Base-by-base conservation (phyloP, 2,888 invertebrate species). In the Chloroclysta siterata region DNA sequence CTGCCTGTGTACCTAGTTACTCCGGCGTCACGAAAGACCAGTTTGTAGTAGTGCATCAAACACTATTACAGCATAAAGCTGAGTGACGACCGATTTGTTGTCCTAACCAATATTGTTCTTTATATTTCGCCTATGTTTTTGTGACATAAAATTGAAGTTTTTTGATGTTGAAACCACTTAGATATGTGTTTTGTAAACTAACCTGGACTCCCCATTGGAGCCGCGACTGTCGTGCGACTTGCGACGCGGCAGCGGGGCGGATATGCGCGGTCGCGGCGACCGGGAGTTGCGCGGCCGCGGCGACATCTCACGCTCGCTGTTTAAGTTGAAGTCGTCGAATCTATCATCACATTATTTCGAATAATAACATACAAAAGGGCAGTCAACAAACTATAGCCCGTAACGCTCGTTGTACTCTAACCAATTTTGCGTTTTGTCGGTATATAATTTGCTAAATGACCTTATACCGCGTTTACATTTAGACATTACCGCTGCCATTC, bases 291-390 rank as follows among this genome's bases (percentile, higher is more conserved):
- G 83, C 5, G 76, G 77, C 65, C 84, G 85, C 44, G 92, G 91
- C 51, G 92, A 86, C 5, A 81, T 75, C 74, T 91, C 93, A 14
- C 90, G 89, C 79, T 93, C 93, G 75, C 93, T 93, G 77, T 93
- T 93, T 80, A 93, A 75, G 76, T 92, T 92, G 83, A 93, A 93
- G 75, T 93, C 93, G 77, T 93, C 93, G 75, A 89, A 93, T 81
- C 93, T 93, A 80, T 17, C 68, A 66, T 71, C 66, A 68, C 54
- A 60, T 60, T 13, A 41, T 63, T n/a, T 22, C 41, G 29, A 36
- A 29, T 22, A 62, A 39, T n/a, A 48, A 50, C 10, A 57, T 53
- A 46, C 15, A 33, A 22, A n/a, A 22, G 28, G 13, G 14, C 29
- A 42, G 15, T 8, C 29, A n/a, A 44, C 36, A 39, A 39, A 39